Conservation (phyloP, 2,113 vertebrate species). For the Monarcha castaneiventris region DNA sequence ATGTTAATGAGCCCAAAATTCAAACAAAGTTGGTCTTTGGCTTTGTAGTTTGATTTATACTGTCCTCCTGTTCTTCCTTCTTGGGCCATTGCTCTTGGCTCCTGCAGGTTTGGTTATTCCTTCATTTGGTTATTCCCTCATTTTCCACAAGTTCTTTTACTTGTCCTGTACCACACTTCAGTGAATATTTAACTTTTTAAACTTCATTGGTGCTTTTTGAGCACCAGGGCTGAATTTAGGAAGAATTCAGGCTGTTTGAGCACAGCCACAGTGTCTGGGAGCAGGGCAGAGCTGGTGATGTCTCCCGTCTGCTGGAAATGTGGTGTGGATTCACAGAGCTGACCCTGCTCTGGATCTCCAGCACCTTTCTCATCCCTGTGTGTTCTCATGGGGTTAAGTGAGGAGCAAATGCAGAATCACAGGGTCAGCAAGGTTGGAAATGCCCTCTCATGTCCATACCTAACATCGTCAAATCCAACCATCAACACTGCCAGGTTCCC, state of each 20-base stretch:
- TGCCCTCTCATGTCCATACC: no score
- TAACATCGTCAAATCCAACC: neutral
- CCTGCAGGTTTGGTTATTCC: neutral
- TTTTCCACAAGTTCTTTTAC: neutral
- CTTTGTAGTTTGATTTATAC: neutral
- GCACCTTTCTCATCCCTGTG: neutral
- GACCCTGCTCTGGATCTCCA: neutral
- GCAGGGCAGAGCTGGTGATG: neutral
- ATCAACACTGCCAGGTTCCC: accelerated
- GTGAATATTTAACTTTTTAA: neutral
- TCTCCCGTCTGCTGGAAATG: neutral
- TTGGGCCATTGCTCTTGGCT: neutral
- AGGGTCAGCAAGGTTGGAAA: neutral
- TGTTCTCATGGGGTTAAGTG: neutral
- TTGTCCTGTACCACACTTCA: neutral
- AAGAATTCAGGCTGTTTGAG: neutral
- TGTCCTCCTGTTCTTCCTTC: neutral
- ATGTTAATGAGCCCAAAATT: neutral
- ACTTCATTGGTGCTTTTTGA: neutral
- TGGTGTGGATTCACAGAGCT: neutral
- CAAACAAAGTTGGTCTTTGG: neutral
- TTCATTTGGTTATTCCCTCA: neutral
- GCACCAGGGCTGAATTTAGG: neutral
- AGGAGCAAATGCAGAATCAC: neutral
- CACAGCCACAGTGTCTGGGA: neutral